Conservation (phyloP, 1,140 invertebrate species). For the Camponotus floridanus region DNA sequence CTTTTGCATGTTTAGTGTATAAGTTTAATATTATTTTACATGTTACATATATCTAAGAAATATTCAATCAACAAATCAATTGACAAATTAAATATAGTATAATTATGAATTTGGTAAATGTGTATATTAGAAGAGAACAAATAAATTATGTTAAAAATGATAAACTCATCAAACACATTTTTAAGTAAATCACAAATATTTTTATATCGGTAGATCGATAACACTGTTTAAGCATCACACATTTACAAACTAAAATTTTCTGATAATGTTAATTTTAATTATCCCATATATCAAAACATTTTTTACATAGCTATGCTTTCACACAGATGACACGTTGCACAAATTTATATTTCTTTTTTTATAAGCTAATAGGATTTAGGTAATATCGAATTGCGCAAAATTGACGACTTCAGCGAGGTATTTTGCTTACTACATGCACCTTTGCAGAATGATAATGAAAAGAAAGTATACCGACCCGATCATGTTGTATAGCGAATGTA, state of each 20-base stretch:
- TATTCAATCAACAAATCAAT: background rate
- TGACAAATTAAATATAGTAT: background rate
- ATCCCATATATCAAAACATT: background rate
- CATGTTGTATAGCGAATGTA: constrained; percentile 67
- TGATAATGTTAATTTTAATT: background rate
- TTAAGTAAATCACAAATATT: constrained; percentile 15
- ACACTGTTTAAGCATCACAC: background rate
- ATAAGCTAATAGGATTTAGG: background rate
- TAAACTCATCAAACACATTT: background rate
- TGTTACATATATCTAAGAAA: background rate
- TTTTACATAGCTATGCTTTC: constrained; percentile 1
- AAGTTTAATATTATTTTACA: background rate
- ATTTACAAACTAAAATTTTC: background rate
- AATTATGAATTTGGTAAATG: background rate
- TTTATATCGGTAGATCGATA: background rate
- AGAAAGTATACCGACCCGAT: constrained; percentile 73
- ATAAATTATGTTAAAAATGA: background rate
- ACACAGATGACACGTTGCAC: background rate
- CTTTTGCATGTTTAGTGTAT: background rate
- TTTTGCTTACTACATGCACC: background rate
- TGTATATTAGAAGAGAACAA: background rate
- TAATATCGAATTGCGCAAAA: constrained; percentile 9
- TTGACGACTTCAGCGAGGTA: background rate
- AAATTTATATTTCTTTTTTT: too few species aligned
- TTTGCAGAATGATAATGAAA: constrained; percentile 19